Conservation (phyloP, 2,113 vertebrate species). For the Heteronetta atricapilla region DNA sequence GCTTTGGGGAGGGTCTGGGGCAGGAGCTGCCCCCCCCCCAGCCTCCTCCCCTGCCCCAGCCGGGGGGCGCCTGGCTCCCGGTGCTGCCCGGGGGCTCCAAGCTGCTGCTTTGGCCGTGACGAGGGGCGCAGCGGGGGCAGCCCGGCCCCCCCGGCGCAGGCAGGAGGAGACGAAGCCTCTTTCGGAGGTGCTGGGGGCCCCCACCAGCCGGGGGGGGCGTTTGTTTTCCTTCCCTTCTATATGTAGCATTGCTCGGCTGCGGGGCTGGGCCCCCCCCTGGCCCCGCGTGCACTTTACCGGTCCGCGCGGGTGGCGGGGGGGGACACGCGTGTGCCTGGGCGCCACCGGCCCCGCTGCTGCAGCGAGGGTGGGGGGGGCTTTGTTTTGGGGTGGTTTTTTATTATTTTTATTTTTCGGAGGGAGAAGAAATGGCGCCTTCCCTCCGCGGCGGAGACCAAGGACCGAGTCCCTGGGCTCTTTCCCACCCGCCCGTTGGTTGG, state of each 20-base stretch:
- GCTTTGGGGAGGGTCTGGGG: not conserved
- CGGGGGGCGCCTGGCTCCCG: not conserved
- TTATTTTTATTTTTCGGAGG: not conserved
- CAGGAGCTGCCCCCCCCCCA: not conserved
- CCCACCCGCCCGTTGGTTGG: not conserved
- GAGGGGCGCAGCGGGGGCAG: not conserved
- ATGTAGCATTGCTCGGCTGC: slow-evolving; percentile 92
- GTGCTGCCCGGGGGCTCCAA: not conserved
- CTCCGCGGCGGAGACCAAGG: not conserved
- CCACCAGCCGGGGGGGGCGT: slow-evolving; percentile 34
- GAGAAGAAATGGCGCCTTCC: not conserved
- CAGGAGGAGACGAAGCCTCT: slow-evolving; percentile 42
- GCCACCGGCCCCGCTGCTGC: not conserved
- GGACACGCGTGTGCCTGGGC: not conserved
- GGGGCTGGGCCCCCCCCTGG: not conserved
- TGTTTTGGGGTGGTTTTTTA: not conserved
- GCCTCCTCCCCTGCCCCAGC: not conserved
- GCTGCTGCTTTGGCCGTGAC: slow-evolving; percentile 61
- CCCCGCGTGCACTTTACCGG: slow-evolving; percentile 63
- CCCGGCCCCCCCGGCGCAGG: not conserved
- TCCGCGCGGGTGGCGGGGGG: not conserved
- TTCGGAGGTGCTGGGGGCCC: slow-evolving; percentile 47
- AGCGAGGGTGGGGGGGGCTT: not conserved
- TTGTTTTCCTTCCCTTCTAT: slow-evolving; percentile 77
- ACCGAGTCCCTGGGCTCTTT: not conserved